Percentiles rank a stretch among this genome's conserved stretches.
Conservation (phyloP, 2,113 vertebrate species). For the Cheilinus undulatus region DNA sequence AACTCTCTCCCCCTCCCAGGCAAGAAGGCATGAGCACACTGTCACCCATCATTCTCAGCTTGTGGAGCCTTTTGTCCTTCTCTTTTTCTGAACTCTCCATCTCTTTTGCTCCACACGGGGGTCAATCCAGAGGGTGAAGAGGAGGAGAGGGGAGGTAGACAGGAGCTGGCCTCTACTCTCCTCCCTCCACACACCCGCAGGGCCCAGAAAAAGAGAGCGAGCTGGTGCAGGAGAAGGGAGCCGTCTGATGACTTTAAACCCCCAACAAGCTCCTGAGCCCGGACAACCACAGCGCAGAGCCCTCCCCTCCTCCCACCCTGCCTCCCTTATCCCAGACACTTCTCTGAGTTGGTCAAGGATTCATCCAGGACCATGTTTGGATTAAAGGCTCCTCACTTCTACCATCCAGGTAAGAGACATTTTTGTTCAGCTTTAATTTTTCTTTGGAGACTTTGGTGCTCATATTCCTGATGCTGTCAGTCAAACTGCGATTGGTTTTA, state of each 20-base stretch:
- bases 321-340: no score
- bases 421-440: slow-evolving; percentile 2
- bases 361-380: slow-evolving; percentile 90
- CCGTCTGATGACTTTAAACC: slow-evolving; percentile 64
- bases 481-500: slow-evolving; percentile 21
- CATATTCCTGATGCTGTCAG: slow-evolving; percentile 14
- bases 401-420: slow-evolving; percentile 89
- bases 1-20: slow-evolving; percentile 58
- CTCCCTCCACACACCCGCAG: slow-evolving; percentile 28
- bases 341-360: slow-evolving; percentile 72
- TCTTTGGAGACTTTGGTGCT: not conserved
- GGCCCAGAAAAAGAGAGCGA: slow-evolving; percentile 34
- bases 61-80: slow-evolving; percentile 38
- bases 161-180: slow-evolving; percentile 64
- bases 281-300: slow-evolving; percentile 27
- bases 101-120: slow-evolving; percentile 29
- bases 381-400: slow-evolving; percentile 92
- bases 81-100: slow-evolving; percentile 13
- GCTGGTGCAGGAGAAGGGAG: slow-evolving; percentile 43
- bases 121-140: slow-evolving; percentile 51
- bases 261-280: slow-evolving; percentile 60
- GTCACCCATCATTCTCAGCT: slow-evolving; percentile 62
- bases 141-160: slow-evolving; percentile 44
- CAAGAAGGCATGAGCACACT: slow-evolving; percentile 69
- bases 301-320: slow-evolving; percentile 5